Evolutionary conservation across 1,140 invertebrate genomes (phyloP), one percentile per base, ranked within the genome.

Genomic region (Macrobrachium rosenbergii): DNA sequence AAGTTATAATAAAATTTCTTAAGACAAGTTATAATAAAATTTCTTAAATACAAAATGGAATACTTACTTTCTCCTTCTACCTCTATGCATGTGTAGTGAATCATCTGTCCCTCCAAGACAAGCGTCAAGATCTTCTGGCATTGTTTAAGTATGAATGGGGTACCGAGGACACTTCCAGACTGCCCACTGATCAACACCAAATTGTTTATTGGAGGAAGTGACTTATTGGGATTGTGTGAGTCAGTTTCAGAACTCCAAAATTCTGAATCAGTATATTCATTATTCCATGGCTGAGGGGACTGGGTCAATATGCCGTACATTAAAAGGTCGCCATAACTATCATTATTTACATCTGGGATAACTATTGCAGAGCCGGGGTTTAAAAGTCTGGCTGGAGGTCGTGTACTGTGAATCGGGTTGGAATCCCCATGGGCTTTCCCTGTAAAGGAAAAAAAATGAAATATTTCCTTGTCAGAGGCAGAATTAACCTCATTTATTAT

Each of bases 111-210:
- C 28, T 85, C 64, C n/a, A 43, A 78, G 5, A 52, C 43, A 21
- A 76, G 58, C n/a, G 83, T 64, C 11, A 79, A 63, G 21, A 85
- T 85, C 45, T 72, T 85, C n/a, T 79, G 75, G 58, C 83, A 85
- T 52, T 85, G 76, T 45, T 59, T 59, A 23, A 85, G 72, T 64
- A 79, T 64, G 21, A 85, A 85, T 16, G 83, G 83, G 23, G 75
- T 63, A 21, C 83, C 83, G 23, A 85, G 62, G 43, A 85, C 58
- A 76, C 76, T 85, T 17, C 83, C 83, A 37, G 83, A 85, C 73
- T 85, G 83, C 43, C 83, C 83, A 69, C 83, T 79, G 5, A 85
- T 62, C 16, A 85, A 58, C 37, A 85, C 83, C 45, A 85, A 60
- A 2, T 85, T 75, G 63, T 85, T 85, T 37, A 28, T 64, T 5